Evolutionary conservation across 2,797 vertebrate species (phyloP), one percentile per base, ranked within the genome.

Genomic region (Acestrorhynchus altus): DNA sequence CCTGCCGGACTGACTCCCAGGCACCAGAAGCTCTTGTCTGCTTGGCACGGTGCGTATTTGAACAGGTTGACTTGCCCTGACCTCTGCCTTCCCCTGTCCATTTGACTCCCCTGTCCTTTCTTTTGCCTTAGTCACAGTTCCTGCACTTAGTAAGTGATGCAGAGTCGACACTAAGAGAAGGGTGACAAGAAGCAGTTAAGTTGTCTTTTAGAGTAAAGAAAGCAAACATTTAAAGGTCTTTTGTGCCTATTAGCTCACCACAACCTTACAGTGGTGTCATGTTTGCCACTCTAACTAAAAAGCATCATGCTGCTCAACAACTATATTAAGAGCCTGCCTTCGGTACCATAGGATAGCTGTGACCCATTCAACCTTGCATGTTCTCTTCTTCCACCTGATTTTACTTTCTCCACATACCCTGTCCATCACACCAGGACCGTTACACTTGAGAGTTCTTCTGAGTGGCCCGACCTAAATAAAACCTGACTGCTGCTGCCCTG

Each of bases 401-500:
- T 51, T 3, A 24, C 24, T 18, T 46, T 6, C 51, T 67, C 69
- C 52, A 18, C 46, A 1, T 42, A 4, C 52, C 26, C 46, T 69
- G 46, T 60, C 22, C 0, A 16, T 59, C 77, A n/a, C 42, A 8
- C 26, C 39, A 0, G 12, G 64, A 47, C 70, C 24, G 0, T 11
- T 24, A 18, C 26, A 59, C 56, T 31, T 59, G 56, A 28, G 56
- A 26, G 13, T 28, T 4, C 60, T 73, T 51, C 46, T 42, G 4
- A 74, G 57, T 54, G 81, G 52, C 40, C 61, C 76, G 68, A 76
- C 68, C 79, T 57, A 76, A 49, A 76, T 71, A 70, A 10, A 80
- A 47, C 20, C 22, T 20, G 39, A 69, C 44, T 61, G 52, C 20
- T 26, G 63, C n/a, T n/a, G 16, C 49, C 4, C 39, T 61, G 16